Evolutionary conservation across 2,797 vertebrate species (phyloP).

Genomic region (Borostomias antarcticus): DNA sequence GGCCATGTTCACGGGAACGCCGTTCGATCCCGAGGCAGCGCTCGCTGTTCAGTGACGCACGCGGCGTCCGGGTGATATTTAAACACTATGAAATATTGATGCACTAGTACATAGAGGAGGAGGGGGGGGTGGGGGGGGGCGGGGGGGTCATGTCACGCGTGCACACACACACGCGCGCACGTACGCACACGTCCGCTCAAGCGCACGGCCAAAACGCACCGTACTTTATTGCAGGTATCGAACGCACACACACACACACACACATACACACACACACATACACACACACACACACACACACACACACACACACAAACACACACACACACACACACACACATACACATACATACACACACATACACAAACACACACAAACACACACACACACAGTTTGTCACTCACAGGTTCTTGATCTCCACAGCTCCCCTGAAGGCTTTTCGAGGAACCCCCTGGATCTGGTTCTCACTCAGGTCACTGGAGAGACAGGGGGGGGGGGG

Average conservation of each 20-base stretch:
- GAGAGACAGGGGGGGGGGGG: constrained; percentile 32
- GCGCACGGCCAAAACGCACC: too few species aligned
- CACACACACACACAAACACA: too few species aligned
- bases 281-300: constrained; percentile 12
- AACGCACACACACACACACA: constrained; percentile 23
- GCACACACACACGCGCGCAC: constrained; percentile 12
- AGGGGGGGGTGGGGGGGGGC: constrained; percentile 41
- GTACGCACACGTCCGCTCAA: constrained; percentile 40
- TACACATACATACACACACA: constrained; percentile 27
- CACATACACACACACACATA: constrained; percentile 21
- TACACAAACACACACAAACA: constrained; percentile 9
- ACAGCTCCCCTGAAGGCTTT: constrained; percentile 97
- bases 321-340: constrained; percentile 21
- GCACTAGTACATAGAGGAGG: constrained; percentile 49
- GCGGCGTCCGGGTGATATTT: constrained; percentile 74
- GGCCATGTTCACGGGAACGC: constrained; percentile 3
- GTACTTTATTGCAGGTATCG: too few species aligned
- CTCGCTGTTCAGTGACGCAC: constrained; percentile 59
- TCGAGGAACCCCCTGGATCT: constrained; percentile 95
- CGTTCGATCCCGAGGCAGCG: not conserved
- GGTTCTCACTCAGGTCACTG: constrained; percentile 98
- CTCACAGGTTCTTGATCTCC: constrained; percentile 99
- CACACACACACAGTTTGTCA: constrained; percentile 42
- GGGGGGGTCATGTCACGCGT: constrained; percentile 30
- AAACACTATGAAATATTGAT: constrained; percentile 77